phyloP scores from a whole-genome alignment of 2,888 invertebrate species.

The Macropis europaea region DNA sequence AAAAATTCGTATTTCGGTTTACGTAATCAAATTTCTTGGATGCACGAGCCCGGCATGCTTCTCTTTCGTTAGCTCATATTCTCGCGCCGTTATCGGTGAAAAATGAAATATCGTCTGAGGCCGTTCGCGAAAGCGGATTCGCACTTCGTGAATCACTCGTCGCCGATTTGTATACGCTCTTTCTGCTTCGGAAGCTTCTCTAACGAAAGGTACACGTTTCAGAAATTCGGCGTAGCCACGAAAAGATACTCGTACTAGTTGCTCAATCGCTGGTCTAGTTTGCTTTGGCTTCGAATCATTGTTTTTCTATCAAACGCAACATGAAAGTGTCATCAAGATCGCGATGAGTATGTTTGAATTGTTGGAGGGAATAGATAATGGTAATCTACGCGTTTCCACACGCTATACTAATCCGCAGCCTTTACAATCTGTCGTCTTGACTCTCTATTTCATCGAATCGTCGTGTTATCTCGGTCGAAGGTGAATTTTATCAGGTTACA shows the following conservation, averaged over 20 bases:
- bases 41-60: not conserved
- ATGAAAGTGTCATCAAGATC: not conserved
- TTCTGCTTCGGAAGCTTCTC: not conserved
- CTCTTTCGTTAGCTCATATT: not conserved
- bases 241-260: conserved; percentile 15
- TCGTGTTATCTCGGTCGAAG: not conserved
- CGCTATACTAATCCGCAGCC: not conserved
- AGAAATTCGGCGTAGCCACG: not conserved
- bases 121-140: conserved; percentile 16
- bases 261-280: conserved; percentile 3
- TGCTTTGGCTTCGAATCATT: conserved; percentile 5
- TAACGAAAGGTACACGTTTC: not conserved
- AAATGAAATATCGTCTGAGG: conserved; percentile 2
- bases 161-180: conserved; percentile 3
- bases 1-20: not conserved
- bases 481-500: conserved; percentile 5
- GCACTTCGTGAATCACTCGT: conserved; percentile 31
- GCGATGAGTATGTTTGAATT: not conserved
- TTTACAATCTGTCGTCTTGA: not conserved
- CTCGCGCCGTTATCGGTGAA: not conserved
- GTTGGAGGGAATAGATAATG: not conserved
- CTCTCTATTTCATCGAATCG: not conserved
- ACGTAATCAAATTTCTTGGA: not conserved
- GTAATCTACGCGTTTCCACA: not conserved
- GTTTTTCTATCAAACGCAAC: not conserved